These are phyloP conservation scores for Plectropomus leopardus DNA, from an alignment of 2,113 vertebrate genomes.

Conservation along the genomic window DNA sequence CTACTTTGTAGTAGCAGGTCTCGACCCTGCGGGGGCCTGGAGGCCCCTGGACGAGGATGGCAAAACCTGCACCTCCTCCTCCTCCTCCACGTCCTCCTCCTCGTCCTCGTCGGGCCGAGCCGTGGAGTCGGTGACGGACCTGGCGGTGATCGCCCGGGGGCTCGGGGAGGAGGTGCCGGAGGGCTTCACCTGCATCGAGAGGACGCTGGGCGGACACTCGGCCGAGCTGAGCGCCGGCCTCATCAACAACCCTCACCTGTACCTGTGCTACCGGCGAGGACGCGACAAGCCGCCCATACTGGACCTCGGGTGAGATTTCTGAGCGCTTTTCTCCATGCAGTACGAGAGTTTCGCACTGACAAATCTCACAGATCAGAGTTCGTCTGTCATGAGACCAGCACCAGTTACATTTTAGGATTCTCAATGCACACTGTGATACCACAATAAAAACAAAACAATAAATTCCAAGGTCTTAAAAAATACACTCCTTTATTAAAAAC, in stretches of 20 bases:
- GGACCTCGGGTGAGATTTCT: conserved; percentile 88
- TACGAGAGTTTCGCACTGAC: too few relatives aligned
- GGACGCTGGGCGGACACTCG: conserved; percentile 88
- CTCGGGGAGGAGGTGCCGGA: conserved; percentile 95
- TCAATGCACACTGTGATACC: too few relatives aligned
- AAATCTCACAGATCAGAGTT: too few relatives aligned
- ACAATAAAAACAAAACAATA: too few relatives aligned
- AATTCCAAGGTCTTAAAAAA: too few relatives aligned
- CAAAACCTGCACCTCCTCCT: conserved; percentile 50
- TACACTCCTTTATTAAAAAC: too few relatives aligned
- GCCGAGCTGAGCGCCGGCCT: conserved; percentile 93
- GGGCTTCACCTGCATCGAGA: conserved; percentile 96
- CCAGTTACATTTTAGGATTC: too few relatives aligned
- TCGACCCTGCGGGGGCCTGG: conserved; percentile 81
- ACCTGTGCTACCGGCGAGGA: conserved; percentile 93
- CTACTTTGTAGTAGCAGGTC: conserved; percentile 95
- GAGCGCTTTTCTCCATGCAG: too few relatives aligned
- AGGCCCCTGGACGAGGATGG: conserved; percentile 87
- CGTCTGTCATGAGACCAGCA: too few relatives aligned
- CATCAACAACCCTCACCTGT: conserved; percentile 94
- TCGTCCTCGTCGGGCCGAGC: conserved; percentile 75
- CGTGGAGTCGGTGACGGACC: conserved; percentile 90
- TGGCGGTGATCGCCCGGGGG: conserved; percentile 91
- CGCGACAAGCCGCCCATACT: conserved; percentile 91
- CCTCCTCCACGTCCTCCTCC: conserved; percentile 16